These are phyloP conservation scores for Leptinotarsa rubiginosa DNA, from an alignment of 2,888 invertebrate genomes.

Conservation along the genomic window DNA sequence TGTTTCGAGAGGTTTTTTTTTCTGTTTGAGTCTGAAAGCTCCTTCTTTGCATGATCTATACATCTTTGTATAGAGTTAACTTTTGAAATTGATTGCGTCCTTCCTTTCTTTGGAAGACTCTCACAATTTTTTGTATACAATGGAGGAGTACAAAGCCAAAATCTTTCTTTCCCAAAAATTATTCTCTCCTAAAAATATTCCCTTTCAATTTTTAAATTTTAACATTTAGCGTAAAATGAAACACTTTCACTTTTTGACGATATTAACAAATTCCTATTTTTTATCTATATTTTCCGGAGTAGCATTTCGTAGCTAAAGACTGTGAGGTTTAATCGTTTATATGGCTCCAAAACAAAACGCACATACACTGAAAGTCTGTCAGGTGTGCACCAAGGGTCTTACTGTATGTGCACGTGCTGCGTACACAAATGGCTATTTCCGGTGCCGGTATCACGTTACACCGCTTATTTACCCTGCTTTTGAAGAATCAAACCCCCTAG, in stretches of 20 bases:
- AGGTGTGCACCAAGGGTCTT: slow-evolving; percentile 51
- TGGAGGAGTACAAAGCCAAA: too few species aligned
- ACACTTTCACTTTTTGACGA: too few species aligned
- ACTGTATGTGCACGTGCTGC: slow-evolving; percentile 54
- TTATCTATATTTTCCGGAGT: not conserved
- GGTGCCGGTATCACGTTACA: slow-evolving; percentile 53
- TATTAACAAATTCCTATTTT: not conserved
- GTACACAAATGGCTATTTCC: slow-evolving; percentile 57
- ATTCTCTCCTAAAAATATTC: too few species aligned
- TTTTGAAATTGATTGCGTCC: too few species aligned
- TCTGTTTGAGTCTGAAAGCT: too few species aligned
- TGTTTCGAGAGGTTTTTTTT: too few species aligned
- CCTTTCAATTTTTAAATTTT: too few species aligned
- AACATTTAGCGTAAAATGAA: not conserved
- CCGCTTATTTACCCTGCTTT: slow-evolving; percentile 35
- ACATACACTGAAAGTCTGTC: slow-evolving; percentile 42
- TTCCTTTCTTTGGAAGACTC: too few species aligned
- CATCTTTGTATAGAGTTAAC: too few species aligned
- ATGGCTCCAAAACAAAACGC: slow-evolving; percentile 19
- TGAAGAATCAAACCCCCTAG: slow-evolving; percentile 15
- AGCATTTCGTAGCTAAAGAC: slow-evolving; percentile 14
- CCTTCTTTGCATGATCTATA: too few species aligned
- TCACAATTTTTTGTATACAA: too few species aligned
- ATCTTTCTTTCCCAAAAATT: too few species aligned
- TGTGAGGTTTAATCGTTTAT: slow-evolving; percentile 34